phyloP scores from a whole-genome alignment of 1,140 invertebrate genomes.

The Diprion similis region DNA sequence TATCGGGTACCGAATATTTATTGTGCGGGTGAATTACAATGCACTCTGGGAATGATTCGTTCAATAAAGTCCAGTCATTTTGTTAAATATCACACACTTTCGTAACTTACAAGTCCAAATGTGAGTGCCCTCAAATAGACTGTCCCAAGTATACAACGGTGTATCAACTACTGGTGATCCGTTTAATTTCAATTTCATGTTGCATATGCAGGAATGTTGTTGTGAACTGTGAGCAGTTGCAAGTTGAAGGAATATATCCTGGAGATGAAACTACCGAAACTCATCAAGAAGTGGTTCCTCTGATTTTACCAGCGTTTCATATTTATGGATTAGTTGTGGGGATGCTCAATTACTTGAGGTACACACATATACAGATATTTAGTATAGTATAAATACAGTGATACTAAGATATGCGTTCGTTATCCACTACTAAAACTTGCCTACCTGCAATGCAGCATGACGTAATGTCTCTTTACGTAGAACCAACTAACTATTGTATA shows the following conservation, averaged over 20 bases:
- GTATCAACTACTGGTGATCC: no score
- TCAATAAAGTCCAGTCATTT: slow-evolving; percentile 5
- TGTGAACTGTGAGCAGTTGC: slow-evolving; percentile 57
- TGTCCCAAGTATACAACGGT: no score
- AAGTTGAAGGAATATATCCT: slow-evolving; percentile 1
- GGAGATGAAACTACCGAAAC: slow-evolving; percentile 46
- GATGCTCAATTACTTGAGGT: slow-evolving; percentile 62
- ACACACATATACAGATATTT: no score
- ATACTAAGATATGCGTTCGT: no score
- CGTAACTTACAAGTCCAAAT: no score
- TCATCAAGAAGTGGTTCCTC: slow-evolving; percentile 65
- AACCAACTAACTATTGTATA: neutral
- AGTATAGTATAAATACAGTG: no score
- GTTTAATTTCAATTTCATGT: neutral
- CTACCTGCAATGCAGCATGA: no score
- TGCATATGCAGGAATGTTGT: slow-evolving; percentile 59
- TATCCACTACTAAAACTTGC: no score
- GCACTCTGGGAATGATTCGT: neutral
- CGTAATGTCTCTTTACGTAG: slow-evolving; percentile 21
- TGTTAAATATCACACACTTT: neutral
- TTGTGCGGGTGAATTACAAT: no score
- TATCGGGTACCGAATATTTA: neutral
- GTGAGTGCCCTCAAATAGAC: no score
- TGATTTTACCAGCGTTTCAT: slow-evolving; percentile 83
- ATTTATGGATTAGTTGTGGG: slow-evolving; percentile 73